These are phyloP conservation scores for Drosophila pallidifrons DNA, from an alignment of 1,140 invertebrate genomes.

Conservation along the genomic window DNA sequence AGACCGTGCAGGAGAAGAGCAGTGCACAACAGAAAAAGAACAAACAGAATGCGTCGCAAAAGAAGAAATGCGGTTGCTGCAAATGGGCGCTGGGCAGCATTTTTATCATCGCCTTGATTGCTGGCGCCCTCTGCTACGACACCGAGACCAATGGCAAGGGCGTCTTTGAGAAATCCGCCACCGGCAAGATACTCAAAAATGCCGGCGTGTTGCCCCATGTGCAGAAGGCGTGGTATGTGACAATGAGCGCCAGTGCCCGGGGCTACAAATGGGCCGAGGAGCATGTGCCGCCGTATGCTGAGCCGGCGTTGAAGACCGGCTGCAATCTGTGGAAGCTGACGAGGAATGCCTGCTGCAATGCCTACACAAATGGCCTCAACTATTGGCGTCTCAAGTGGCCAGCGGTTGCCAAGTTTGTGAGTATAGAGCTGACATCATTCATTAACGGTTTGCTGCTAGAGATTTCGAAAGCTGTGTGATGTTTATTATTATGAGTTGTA, in stretches of 20 bases:
- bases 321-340: conserved; percentile 86
- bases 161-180: conserved; percentile 79
- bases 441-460: conserved; percentile 1
- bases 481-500: background rate
- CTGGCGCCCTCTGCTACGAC: conserved; percentile 83
- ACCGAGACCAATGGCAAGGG: conserved; percentile 80
- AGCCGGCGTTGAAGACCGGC: conserved; percentile 88
- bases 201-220: conserved; percentile 87
- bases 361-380: conserved; percentile 86
- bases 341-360: conserved; percentile 86
- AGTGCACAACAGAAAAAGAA: conserved; percentile 81
- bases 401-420: conserved; percentile 86
- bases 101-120: conserved; percentile 85
- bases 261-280: conserved; percentile 88
- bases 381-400: conserved; percentile 87
- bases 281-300: conserved; percentile 88
- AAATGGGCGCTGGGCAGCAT: conserved; percentile 87
- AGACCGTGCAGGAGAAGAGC: conserved; percentile 78
- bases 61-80: conserved; percentile 85
- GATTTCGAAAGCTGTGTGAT: conserved; percentile 12
- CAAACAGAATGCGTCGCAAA: conserved; percentile 68
- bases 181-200: conserved; percentile 87
- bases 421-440: conserved; percentile 79
- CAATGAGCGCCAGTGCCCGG: conserved; percentile 86
- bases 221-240: conserved; percentile 87